Percentiles rank a stretch among this genome's conserved stretches.
These are phyloP conservation scores for Girardia tigrina DNA, from an alignment of 2,888 invertebrate genomes.

Conservation along the genomic window DNA sequence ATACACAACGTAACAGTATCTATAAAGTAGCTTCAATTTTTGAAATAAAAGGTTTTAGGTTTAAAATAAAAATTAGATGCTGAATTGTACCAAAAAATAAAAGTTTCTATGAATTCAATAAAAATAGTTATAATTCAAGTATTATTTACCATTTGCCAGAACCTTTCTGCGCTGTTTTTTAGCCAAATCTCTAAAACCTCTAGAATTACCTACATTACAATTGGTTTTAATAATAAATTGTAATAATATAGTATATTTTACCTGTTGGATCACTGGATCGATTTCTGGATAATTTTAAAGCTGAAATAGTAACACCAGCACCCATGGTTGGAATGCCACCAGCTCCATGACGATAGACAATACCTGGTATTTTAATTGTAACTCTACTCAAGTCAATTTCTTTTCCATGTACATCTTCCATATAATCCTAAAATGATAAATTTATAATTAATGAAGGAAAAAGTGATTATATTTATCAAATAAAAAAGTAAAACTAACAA, in stretches of 20 bases:
- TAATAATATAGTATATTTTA: neutral
- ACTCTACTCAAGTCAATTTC: conserved; percentile 87
- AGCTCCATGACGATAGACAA: conserved; percentile 37
- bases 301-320: conserved; percentile 4
- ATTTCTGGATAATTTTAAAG: conserved; percentile 4
- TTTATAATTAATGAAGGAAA: neutral
- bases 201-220: neutral
- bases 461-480: neutral
- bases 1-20: too few relatives aligned
- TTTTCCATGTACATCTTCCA: conserved; percentile 82
- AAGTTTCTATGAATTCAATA: too few relatives aligned
- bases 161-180: neutral
- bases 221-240: neutral
- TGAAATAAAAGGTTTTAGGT: too few relatives aligned
- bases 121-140: too few relatives aligned
- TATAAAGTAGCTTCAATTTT: too few relatives aligned
- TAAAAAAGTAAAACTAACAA: neutral
- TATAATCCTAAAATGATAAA: conserved; percentile 62
- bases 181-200: neutral
- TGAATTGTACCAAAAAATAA: too few relatives aligned
- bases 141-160: neutral
- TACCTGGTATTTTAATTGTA: conserved; percentile 88
- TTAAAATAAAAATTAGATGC: too few relatives aligned
- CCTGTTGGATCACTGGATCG: conserved; percentile 16
- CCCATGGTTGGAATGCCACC: conserved; percentile 21